Evolutionary conservation across 2,113 vertebrate species (phyloP), one percentile per base, ranked within the genome.

Genomic region (Hucho hucho): DNA sequence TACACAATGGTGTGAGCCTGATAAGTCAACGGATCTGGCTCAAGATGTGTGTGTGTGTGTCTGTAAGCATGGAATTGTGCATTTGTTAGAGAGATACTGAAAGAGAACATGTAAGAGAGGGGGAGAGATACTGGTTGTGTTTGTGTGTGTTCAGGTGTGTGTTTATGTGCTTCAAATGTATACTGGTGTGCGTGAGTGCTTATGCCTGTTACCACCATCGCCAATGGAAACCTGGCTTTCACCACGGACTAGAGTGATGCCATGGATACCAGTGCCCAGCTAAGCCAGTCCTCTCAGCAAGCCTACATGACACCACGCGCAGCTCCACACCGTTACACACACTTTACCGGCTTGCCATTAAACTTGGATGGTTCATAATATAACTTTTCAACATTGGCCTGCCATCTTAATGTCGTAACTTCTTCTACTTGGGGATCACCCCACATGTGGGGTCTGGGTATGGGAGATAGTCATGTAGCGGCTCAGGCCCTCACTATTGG

Each of bases 1-100:
- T 46, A 82, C 76, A 79, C 64, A 80, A 80, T 85, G 79, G 61
- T 72, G 73, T 46, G 43, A 20, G 61, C 16, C 43, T 67, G 49
- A 69, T 61, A 69, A 75, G 25, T 84, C 69, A 22, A 75, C 66
- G 80, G 65, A 64, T 61, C 71, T 68, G 75, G 68, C 69, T 43
- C 14, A 16, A 53, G 69, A 12, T 68, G 73, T 49, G 43, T 71
- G 64, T 9, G 22, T 85, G 68, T 73, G 73, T 78, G 69, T 71
- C 64, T 56, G 69, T 81, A 72, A 11, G 61, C 80, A 72, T 79
- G 46, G 24, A 67, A 64, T 77, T 70, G 69, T 78, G 65, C 26
- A 6, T 79, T 70, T 85, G 87, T 81, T 70, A 69, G 66, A 70
- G 70, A 70, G 85, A 89, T 84, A 88, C 72, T 75, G 56, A 71